Conservation (phyloP, 2,888 invertebrate species). For the Tineola bisselliella region DNA sequence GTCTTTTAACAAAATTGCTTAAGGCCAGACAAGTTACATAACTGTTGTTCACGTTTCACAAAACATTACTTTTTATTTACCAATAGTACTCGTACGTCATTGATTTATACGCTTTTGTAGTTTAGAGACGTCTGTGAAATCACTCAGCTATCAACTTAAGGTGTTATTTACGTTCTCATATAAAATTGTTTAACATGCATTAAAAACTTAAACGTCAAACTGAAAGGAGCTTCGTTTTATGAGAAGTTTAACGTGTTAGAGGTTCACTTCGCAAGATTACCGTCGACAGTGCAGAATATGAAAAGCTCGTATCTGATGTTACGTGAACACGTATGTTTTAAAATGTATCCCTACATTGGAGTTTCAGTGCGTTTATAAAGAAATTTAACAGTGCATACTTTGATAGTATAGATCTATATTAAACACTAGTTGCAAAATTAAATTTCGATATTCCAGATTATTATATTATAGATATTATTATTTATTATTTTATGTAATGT, state of each 20-base stretch:
- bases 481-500: too few relatives aligned
- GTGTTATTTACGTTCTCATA: slow-evolving; percentile 3
- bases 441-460: too few relatives aligned
- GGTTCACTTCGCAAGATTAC: slow-evolving; percentile 13
- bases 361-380: neutral
- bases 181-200: slow-evolving; percentile 12
- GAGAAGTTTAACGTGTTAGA: slow-evolving; percentile 12
- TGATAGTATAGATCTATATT: too few relatives aligned
- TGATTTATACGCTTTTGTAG: slow-evolving; percentile 6
- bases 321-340: neutral
- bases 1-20: neutral
- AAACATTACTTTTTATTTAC: neutral
- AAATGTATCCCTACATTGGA: neutral
- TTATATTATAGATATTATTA: too few relatives aligned
- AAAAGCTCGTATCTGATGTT: neutral
- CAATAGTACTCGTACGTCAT: neutral
- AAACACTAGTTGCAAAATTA: too few relatives aligned
- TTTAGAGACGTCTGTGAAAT: neutral
- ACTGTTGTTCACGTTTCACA: neutral
- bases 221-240: slow-evolving; percentile 8
- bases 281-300: neutral
- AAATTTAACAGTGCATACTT: too few relatives aligned
- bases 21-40: neutral
- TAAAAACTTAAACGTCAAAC: slow-evolving; percentile 9
- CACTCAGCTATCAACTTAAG: neutral